Percentiles rank a stretch among this genome's conserved stretches.
Conservation (phyloP, 2,113 vertebrate genomes). For the Rhineura floridana region DNA sequence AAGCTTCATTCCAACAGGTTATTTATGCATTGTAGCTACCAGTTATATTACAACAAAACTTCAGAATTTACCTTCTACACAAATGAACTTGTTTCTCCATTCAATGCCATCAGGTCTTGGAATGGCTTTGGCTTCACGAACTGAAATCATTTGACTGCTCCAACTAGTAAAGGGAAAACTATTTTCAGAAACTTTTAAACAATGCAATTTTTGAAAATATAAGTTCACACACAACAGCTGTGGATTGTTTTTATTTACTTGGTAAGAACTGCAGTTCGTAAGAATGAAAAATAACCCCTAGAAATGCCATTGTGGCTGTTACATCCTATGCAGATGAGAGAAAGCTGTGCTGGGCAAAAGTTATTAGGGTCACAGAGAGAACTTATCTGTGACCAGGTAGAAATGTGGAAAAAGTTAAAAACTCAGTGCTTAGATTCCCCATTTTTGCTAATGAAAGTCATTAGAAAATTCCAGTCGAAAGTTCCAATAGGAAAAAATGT, state of each 20-base stretch:
- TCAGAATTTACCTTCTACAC: slow-evolving; percentile 89
- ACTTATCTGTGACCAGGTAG: not conserved
- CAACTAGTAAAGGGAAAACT: slow-evolving; percentile 80
- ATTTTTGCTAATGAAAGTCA: not conserved
- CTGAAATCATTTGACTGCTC: slow-evolving; percentile 88
- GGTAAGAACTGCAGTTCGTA: not conserved
- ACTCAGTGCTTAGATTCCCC: not conserved
- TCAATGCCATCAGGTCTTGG: slow-evolving; percentile 81
- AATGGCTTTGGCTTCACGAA: slow-evolving; percentile 88
- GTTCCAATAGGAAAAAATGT: not conserved
- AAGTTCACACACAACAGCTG: not conserved
- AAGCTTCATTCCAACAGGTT: not conserved
- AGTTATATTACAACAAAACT: not conserved
- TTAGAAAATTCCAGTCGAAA: slow-evolving; percentile 15
- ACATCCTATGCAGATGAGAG: not conserved
- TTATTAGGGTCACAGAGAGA: not conserved
- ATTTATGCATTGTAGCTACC: not conserved
- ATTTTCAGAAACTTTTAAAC: slow-evolving; percentile 15
- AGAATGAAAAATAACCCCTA: not conserved
- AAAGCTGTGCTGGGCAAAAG: not conserved
- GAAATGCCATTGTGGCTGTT: not conserved
- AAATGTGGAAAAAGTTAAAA: not conserved
- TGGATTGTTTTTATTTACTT: not conserved
- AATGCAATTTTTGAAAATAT: not conserved
- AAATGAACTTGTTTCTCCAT: slow-evolving; percentile 95